Percentiles rank a stretch among this genome's conserved stretches.
Conservation (phyloP, 2,888 invertebrate genomes). For the Melieria crassipennis region DNA sequence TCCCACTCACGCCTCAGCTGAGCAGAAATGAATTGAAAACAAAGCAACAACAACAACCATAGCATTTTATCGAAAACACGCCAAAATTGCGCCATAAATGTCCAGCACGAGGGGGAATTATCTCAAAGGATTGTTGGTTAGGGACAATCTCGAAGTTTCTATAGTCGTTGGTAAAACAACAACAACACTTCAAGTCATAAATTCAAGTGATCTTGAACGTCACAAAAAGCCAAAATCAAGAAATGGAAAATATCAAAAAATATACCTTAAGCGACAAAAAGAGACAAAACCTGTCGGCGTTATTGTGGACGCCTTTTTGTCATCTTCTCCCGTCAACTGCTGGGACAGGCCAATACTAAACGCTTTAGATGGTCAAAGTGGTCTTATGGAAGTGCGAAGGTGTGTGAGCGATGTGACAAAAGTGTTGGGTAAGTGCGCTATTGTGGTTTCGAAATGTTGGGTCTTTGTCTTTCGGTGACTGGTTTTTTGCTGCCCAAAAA, state of each 20-base stretch:
- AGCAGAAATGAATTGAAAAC: no score
- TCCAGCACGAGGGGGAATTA: constrained; percentile 3
- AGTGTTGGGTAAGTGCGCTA: background rate
- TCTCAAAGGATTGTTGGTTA: background rate
- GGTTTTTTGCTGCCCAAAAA: background rate
- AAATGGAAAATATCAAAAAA: constrained; percentile 18
- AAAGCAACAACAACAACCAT: background rate
- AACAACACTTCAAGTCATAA: constrained; percentile 36
- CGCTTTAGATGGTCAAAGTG: no score
- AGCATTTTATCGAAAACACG: constrained; percentile 14
- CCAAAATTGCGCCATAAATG: constrained; percentile 29
- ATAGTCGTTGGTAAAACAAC: no score
- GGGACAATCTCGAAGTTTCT: no score
- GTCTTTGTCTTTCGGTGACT: background rate
- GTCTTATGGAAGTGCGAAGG: background rate
- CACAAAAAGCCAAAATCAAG: constrained; percentile 3
- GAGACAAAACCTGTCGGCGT: constrained; percentile 2
- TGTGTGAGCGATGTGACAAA: constrained; percentile 18
- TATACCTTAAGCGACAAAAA: constrained; percentile 10
- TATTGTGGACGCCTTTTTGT: constrained; percentile 29
- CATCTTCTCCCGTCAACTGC: constrained; percentile 13
- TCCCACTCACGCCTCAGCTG: no score
- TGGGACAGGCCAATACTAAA: background rate
- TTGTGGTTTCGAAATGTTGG: background rate
- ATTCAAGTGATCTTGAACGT: constrained; percentile 36